Conservation (phyloP, 2,797 vertebrate genomes). For the Luscinia luscinia region DNA sequence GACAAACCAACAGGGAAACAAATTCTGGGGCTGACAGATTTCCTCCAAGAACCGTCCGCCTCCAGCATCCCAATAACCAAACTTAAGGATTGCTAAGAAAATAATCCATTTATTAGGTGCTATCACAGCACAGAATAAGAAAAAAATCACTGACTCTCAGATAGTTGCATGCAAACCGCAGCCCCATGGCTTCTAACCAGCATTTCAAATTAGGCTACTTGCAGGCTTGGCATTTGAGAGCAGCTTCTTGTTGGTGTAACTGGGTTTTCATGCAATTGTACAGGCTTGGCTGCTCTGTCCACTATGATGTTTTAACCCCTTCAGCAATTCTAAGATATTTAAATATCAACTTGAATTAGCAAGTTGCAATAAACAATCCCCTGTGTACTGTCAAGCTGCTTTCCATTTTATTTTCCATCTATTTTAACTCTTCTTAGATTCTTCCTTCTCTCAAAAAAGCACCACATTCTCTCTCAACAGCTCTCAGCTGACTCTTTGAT, state of each 20-base stretch:
- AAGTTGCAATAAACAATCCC: not conserved
- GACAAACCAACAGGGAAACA: constrained; percentile 65
- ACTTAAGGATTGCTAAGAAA: constrained; percentile 8
- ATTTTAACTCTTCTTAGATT: not conserved
- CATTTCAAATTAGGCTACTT: not conserved
- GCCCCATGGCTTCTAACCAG: not conserved
- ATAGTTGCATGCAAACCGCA: not conserved
- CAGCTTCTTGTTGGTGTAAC: not conserved
- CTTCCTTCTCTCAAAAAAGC: not conserved
- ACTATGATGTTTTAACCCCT: not conserved
- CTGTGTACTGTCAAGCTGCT: accelerated
- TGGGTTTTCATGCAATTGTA: not conserved
- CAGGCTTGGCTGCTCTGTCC: not conserved
- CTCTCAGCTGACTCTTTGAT: not conserved
- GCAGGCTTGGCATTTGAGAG: not conserved
- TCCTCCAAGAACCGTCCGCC: not conserved
- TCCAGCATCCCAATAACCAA: constrained; percentile 32
- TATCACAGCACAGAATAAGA: not conserved
- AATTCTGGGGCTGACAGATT: constrained; percentile 58
- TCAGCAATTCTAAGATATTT: not conserved
- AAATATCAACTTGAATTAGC: not conserved
- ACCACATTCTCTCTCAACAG: not conserved
- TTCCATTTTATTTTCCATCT: not conserved
- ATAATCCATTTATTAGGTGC: not conserved
- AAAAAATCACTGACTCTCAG: not conserved